Percentiles rank a stretch among this genome's conserved stretches.
Evolutionary conservation across 2,113 vertebrate species (phyloP).

Genomic region (Sebastes schlegelii): DNA sequence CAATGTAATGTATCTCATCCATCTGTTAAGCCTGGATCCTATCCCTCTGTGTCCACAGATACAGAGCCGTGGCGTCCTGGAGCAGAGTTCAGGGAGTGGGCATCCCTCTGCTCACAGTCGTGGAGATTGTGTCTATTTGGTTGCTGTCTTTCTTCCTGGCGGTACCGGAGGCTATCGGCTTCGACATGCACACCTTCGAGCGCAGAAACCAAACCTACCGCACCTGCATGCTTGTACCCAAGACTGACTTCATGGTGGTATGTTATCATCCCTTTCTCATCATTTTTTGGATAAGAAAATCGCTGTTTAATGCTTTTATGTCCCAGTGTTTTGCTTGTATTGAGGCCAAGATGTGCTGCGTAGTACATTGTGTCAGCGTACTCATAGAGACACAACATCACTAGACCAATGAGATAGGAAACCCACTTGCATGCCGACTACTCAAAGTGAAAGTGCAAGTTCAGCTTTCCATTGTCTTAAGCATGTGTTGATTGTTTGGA

Average conservation of each 20-base stretch:
- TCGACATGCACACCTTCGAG: slow-evolving; percentile 85
- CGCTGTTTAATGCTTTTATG: neutral
- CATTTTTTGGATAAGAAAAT: neutral
- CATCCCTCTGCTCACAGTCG: slow-evolving; percentile 91
- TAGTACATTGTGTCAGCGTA: neutral
- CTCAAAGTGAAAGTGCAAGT: slow-evolving; percentile 29
- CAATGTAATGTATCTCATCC: neutral
- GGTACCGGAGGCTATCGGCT: slow-evolving; percentile 93
- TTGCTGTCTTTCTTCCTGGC: slow-evolving; percentile 92
- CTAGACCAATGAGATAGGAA: slow-evolving; percentile 22
- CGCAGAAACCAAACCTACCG: slow-evolving; percentile 81
- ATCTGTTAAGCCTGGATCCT: neutral
- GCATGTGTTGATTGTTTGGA: slow-evolving; percentile 6
- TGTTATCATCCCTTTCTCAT: neutral
- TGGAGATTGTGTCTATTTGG: slow-evolving; percentile 95
- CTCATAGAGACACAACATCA: slow-evolving; percentile 36
- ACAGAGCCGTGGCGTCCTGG: slow-evolving; percentile 97
- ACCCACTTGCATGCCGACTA: neutral
- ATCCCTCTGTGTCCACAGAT: slow-evolving; percentile 81
- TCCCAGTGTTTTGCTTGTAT: slow-evolving; percentile 24
- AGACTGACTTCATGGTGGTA: slow-evolving; percentile 87
- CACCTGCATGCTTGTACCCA: slow-evolving; percentile 91
- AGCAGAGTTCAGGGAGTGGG: slow-evolving; percentile 97
- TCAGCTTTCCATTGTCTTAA: slow-evolving; percentile 12
- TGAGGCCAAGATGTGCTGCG: slow-evolving; percentile 8